A percentile compares a stretch with the other conserved stretches of the same genome.
phyloP scores from a whole-genome alignment of 2,797 vertebrate genomes.

The Loris lydekkerianus region DNA sequence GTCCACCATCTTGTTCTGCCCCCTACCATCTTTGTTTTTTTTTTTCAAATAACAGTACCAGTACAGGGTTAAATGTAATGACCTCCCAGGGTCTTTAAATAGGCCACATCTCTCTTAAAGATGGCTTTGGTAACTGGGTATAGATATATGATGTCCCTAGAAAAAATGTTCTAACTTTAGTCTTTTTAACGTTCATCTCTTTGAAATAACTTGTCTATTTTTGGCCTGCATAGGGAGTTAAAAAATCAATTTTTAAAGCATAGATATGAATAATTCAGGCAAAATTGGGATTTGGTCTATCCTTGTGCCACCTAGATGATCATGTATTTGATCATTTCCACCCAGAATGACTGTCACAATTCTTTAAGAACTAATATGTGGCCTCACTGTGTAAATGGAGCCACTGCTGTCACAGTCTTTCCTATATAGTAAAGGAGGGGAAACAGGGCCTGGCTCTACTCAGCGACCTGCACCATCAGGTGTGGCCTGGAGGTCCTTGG shows the following conservation, averaged over 20 bases:
- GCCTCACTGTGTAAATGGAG: background rate
- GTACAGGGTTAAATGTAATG: background rate
- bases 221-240: conserved; percentile 1
- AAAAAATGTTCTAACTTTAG: background rate
- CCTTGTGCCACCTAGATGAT: background rate
- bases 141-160: background rate
- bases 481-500: background rate
- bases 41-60: background rate
- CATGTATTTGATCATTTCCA: background rate
- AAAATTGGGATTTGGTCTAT: background rate
- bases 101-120: background rate
- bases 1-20: no score
- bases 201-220: conserved; percentile 55
- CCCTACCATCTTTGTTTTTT: background rate
- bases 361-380: background rate
- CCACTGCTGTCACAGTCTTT: background rate
- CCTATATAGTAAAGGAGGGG: background rate
- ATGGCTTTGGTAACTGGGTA: background rate
- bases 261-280: background rate
- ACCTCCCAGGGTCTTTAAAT: background rate
- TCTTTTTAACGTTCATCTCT: background rate
- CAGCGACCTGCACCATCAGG: background rate
- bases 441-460: background rate
- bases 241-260: background rate
- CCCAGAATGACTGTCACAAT: background rate